Base-by-base conservation (phyloP, 2,797 vertebrate species). In the Scleropages formosus region DNA sequence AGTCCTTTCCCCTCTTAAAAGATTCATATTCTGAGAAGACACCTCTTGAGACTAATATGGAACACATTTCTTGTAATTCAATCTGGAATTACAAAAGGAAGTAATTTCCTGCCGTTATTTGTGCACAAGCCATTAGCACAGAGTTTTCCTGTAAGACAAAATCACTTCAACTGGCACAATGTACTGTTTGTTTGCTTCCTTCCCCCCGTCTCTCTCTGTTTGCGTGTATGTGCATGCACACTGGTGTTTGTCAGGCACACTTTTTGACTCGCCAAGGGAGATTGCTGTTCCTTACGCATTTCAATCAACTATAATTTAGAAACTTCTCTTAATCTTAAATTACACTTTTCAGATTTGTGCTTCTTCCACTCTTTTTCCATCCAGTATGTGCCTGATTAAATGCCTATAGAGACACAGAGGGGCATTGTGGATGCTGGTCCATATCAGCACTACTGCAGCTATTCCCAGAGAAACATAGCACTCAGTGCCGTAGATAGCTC, bases 51-150 rank as follows among this genome's bases (percentile, higher is more conserved):
- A n/a, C 75, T 58, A 73, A 69, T 71, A 78, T 78, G 76, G 65
- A 72, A 78, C 80, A 80, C 75, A 81, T 80, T 84, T 79, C 73
- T 75, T 78, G 71, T 80, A 81, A 82, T 84, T 79, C 74, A 80
- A 81, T 82, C 82, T 81, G 73, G 66, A 82, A 82, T 84, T 84
- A 82, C 78, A 68, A 75, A 67, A 72, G 67, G 75, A 78, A 82
- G 79, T 72, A 77, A 77, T 82, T 84, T 83, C 80, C 79, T 78
- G 77, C 79, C 75, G 80, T 61, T 85, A 83, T 83, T 79, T 84
- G 80, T 78, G 76, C 80, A 78, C 72, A 80, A 81, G 80, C 75
- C 83, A 80, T 84, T 82, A 83, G 80, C 75, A 68, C 80, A 72
- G 75, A 75, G 74, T 79, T 78, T 79, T 73, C 73, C 77, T 76